Conservation (phyloP, 2,113 vertebrate species). For the Haplotaxodon microlepis region DNA sequence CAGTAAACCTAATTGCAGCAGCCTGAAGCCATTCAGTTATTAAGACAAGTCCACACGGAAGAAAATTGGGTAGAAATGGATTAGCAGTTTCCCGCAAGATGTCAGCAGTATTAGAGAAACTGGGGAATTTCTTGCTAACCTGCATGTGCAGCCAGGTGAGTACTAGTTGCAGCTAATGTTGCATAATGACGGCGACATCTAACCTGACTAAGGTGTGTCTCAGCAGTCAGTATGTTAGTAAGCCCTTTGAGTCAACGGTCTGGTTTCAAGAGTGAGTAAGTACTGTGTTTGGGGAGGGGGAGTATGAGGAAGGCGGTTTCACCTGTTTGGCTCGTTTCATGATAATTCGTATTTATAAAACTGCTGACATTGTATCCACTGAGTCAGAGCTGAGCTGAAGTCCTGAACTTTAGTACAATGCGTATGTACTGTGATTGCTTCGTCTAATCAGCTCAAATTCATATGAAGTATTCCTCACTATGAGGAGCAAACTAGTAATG, state of each 20-base stretch:
- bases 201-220: conserved; percentile 49
- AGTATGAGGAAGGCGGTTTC: background rate
- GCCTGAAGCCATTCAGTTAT: background rate
- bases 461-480: background rate
- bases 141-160: background rate
- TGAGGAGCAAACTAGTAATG: background rate
- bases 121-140: background rate
- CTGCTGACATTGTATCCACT: background rate
- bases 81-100: background rate
- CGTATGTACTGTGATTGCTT: background rate
- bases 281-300: background rate
- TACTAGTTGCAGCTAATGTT: background rate
- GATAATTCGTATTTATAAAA: background rate
- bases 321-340: conserved; percentile 56
- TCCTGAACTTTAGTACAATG: background rate
- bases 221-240: conserved; percentile 21
- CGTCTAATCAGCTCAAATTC: background rate
- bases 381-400: background rate
- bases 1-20: background rate
- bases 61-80: background rate
- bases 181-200: conserved; percentile 31
- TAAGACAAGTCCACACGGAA: background rate
- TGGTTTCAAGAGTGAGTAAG: conserved; percentile 13
- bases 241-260: conserved; percentile 37
- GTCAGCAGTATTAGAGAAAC: background rate